Evolutionary conservation across 1,140 invertebrate species (phyloP).

Genomic region (Lepidurus couesii): DNA sequence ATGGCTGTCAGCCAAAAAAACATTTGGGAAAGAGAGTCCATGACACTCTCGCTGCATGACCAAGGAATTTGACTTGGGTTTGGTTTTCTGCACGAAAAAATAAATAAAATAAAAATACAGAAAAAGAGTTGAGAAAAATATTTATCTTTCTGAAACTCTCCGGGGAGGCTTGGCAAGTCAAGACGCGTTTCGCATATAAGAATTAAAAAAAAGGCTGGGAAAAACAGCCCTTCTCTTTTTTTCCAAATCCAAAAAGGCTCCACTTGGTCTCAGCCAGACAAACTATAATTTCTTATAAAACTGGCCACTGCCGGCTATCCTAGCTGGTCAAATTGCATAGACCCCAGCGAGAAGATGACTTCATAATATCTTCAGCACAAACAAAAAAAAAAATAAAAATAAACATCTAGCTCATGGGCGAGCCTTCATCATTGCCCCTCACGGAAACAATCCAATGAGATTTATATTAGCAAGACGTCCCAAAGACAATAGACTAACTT

Average conservation of each 20-base stretch:
- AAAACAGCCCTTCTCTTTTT: neutral
- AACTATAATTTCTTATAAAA: constrained; percentile 6
- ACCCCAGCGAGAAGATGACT: neutral
- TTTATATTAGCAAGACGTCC: neutral
- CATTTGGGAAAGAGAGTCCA: neutral
- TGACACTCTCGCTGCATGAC: neutral
- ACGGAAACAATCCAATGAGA: neutral
- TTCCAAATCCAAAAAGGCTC: neutral
- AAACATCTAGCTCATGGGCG: neutral
- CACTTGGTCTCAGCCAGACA: neutral
- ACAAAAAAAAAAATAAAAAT: neutral
- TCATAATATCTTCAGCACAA: neutral
- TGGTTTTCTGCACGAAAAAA: neutral
- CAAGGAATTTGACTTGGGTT: neutral
- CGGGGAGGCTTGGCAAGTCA: neutral
- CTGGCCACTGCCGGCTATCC: constrained; percentile 2
- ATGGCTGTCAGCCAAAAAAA: constrained; percentile 5
- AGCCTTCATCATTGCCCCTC: neutral
- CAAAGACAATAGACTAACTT: constrained; percentile 1
- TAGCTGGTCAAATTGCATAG: neutral
- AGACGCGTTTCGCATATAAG: no score
- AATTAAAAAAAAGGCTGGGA: no score
- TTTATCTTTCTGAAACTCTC: neutral
- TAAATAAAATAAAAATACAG: neutral
- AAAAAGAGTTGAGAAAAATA: constrained; percentile 8